These are phyloP conservation scores for Rostratula benghalensis DNA, from an alignment of 2,113 vertebrate genomes.

Conservation along the genomic window DNA sequence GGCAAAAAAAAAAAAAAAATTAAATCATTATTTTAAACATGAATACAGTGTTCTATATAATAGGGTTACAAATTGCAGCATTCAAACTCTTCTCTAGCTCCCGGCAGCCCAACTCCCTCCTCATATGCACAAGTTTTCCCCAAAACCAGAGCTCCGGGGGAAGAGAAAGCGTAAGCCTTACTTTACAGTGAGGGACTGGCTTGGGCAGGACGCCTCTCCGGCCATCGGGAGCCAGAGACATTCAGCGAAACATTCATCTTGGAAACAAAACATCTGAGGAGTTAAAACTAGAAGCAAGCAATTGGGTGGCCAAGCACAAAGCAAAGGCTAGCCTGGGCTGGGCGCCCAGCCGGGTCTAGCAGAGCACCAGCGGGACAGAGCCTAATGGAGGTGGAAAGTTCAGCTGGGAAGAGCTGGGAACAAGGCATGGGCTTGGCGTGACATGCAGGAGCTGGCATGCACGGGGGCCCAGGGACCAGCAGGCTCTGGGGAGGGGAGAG, in stretches of 20 bases:
- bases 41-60: neutral
- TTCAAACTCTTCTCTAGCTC: neutral
- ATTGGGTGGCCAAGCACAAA: slow-evolving; percentile 36
- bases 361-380: slow-evolving; percentile 22
- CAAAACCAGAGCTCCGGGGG: neutral
- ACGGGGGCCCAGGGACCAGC: slow-evolving; percentile 3
- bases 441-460: slow-evolving; percentile 59
- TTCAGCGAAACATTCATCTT: neutral
- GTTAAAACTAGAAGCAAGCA: slow-evolving; percentile 60
- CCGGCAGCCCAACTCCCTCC: neutral
- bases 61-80: neutral
- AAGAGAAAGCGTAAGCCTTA: neutral
- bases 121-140: neutral
- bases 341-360: slow-evolving; percentile 24
- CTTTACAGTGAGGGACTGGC: neutral
- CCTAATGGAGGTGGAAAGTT: neutral
- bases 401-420: neutral
- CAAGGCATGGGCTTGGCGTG: neutral
- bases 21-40: neutral
- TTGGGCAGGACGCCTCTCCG: neutral
- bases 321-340: neutral
- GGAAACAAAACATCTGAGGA: slow-evolving; percentile 19
- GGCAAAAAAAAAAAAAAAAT: neutral
- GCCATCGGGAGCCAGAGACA: neutral
- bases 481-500: neutral